Evolutionary conservation across 2,888 invertebrate genomes (phyloP).

Genomic region (Acholoe squamosa): DNA sequence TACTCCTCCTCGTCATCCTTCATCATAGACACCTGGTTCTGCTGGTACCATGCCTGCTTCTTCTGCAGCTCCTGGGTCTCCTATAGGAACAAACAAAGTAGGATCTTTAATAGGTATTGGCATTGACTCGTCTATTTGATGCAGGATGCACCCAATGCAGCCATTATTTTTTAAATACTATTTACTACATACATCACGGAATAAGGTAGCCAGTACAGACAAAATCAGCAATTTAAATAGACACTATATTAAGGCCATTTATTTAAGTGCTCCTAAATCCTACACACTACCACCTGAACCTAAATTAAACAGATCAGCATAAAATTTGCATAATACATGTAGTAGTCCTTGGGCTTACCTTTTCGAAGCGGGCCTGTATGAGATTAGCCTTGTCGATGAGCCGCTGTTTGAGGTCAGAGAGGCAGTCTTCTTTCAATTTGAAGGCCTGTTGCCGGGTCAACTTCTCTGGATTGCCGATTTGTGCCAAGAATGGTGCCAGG

Average conservation of each 20-base stretch:
- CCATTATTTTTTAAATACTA: too few species aligned
- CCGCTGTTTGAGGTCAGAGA: slow-evolving; percentile 82
- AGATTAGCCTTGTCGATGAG: slow-evolving; percentile 83
- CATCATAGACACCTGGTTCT: slow-evolving; percentile 83
- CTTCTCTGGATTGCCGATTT: slow-evolving; percentile 81
- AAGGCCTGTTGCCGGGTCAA: slow-evolving; percentile 78
- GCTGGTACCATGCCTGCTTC: slow-evolving; percentile 84
- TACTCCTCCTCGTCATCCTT: slow-evolving; percentile 84
- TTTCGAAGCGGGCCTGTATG: slow-evolving; percentile 83
- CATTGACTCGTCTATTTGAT: too few species aligned
- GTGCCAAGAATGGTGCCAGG: slow-evolving; percentile 83
- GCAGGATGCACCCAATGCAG: too few species aligned
- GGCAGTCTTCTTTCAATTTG: slow-evolving; percentile 81
- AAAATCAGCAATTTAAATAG: too few species aligned
- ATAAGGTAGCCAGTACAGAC: too few species aligned
- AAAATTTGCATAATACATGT: background rate
- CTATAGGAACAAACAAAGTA: slow-evolving; percentile 68
- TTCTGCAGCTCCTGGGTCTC: slow-evolving; percentile 83
- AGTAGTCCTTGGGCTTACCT: slow-evolving; percentile 73
- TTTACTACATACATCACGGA: too few species aligned
- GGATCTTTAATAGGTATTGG: too few species aligned
- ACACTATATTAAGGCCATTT: too few species aligned
- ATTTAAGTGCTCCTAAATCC: too few species aligned
- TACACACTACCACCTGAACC: too few species aligned
- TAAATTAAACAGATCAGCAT: too few species aligned